phyloP scores from a whole-genome alignment of 2,797 vertebrate species.

The Syncerus caffer region DNA sequence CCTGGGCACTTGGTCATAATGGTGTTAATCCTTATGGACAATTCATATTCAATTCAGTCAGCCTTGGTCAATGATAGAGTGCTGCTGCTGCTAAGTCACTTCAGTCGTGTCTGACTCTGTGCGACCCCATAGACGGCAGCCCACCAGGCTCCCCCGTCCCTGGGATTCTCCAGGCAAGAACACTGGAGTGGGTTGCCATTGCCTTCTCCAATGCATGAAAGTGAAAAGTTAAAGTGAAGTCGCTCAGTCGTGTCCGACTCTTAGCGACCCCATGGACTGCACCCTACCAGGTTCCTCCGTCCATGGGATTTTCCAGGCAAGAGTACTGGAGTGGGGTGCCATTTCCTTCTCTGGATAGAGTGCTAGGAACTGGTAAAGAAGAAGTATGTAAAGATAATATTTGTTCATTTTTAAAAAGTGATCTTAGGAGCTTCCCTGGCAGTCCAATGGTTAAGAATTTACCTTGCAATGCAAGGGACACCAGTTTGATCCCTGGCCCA shows the following conservation, averaged over 20 bases:
- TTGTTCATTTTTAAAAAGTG: neutral
- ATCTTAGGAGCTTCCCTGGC: neutral
- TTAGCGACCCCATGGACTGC: no score
- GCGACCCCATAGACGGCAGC: no score
- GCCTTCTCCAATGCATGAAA: no score
- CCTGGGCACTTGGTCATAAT: neutral
- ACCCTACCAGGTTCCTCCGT: no score
- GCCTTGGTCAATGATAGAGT: neutral
- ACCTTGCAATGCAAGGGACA: neutral
- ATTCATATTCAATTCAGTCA: neutral
- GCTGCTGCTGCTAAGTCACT: no score
- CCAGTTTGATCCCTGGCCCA: neutral
- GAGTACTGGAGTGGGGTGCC: no score
- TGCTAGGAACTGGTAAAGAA: neutral
- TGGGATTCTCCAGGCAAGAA: no score
- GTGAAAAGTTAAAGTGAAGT: no score
- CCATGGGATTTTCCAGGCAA: no score
- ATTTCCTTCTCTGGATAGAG: neutral
- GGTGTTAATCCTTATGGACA: neutral
- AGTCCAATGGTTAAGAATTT: neutral
- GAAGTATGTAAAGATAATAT: neutral
- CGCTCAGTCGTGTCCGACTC: no score
- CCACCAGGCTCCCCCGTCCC: no score
- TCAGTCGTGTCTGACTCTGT: rapidly evolving
- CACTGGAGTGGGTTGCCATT: no score